These are phyloP conservation scores for Ptilonorhynchus violaceus DNA, from an alignment of 2,113 vertebrate species.

Conservation along the genomic window DNA sequence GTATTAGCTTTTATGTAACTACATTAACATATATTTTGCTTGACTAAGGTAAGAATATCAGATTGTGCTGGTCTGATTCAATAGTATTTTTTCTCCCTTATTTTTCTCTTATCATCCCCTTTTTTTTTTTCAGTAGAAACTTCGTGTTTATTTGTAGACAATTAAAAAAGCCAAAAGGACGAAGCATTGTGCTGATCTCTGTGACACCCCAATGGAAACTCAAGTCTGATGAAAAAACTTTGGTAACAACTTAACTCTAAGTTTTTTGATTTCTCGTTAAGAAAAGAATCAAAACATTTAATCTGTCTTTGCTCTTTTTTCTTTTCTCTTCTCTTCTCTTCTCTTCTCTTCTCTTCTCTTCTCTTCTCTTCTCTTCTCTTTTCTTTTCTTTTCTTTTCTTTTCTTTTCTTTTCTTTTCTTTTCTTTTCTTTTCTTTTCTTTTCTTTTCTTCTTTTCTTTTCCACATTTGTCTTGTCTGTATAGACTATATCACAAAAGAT, in stretches of 20 bases:
- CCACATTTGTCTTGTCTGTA: rapidly evolving
- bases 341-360: not conserved
- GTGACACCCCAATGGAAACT: not conserved
- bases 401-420: not conserved
- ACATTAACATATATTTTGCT: not conserved
- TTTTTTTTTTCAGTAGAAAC: not conserved
- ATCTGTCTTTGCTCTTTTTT: not conserved
- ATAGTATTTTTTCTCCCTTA: not conserved
- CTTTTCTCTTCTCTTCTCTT: not conserved
- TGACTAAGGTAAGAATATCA: not conserved
- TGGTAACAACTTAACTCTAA: not conserved
- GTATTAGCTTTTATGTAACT: not conserved
- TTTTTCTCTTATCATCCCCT: not conserved
- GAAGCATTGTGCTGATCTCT: not conserved
- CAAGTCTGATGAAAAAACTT: not conserved
- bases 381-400: not conserved
- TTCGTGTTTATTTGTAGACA: not conserved
- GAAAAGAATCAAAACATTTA: not conserved
- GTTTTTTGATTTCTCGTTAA: not conserved
- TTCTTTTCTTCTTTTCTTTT: not conserved
- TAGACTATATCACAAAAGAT: not conserved
- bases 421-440: not conserved
- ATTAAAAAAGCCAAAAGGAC: not conserved
- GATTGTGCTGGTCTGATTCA: not conserved
- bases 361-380: no score